Conservation (phyloP, 2,888 invertebrate genomes). For the Pollenia angustigena region DNA sequence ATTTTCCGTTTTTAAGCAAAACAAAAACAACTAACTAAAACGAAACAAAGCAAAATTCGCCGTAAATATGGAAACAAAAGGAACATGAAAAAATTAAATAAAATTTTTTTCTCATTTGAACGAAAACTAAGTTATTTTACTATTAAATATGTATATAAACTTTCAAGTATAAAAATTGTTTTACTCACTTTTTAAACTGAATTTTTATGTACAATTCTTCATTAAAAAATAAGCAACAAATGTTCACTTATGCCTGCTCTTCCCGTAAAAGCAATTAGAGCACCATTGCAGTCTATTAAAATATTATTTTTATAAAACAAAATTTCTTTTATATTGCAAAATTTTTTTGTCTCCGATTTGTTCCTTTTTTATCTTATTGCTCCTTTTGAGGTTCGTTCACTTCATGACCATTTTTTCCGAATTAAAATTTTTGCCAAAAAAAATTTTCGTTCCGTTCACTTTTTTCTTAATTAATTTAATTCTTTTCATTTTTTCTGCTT, state of each 20-base stretch:
- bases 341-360: slow-evolving; percentile 60
- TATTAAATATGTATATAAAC: background rate
- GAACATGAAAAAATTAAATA: slow-evolving; percentile 38
- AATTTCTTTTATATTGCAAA: slow-evolving; percentile 17
- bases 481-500: background rate
- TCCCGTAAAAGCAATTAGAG: background rate
- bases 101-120: background rate
- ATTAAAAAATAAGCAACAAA: slow-evolving; percentile 68
- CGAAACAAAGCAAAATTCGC: slow-evolving; percentile 66
- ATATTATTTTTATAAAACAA: slow-evolving; percentile 26
- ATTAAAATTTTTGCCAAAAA: slow-evolving; percentile 62
- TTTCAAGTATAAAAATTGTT: background rate
- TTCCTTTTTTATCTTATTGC: slow-evolving; percentile 53
- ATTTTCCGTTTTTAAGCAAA: slow-evolving; percentile 68
- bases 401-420: slow-evolving; percentile 65
- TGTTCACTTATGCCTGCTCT: slow-evolving; percentile 45
- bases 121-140: slow-evolving; percentile 1
- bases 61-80: slow-evolving; percentile 67
- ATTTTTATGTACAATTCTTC: slow-evolving; percentile 15
- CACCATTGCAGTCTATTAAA: slow-evolving; percentile 3
- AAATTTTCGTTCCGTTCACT: slow-evolving; percentile 39
- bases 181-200: slow-evolving; percentile 45
- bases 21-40: slow-evolving; percentile 70
- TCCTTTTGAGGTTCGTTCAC: slow-evolving; percentile 74
- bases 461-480: slow-evolving; percentile 21